Base-by-base conservation (phyloP, 2,888 invertebrate species). In the Xylocampa areola region DNA sequence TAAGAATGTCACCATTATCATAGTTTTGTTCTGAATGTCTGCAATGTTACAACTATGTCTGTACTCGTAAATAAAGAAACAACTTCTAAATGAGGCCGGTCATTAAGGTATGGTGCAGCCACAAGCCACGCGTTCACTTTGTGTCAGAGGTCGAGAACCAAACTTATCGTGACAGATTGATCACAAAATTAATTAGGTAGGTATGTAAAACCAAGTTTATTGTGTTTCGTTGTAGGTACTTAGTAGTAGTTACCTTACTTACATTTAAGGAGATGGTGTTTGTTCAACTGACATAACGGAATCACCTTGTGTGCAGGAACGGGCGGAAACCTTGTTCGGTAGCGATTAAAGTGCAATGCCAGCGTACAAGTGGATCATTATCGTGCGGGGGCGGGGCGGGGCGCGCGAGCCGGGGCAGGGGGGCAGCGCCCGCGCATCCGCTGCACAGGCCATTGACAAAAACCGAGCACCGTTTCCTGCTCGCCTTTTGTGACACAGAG, bases 381-480 rank as follows among this genome's bases (percentile, higher is more conserved):
- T n/a, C 39, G 33, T 11, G 14, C 5, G 8, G 11, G 40, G 11
- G 7, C 16, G 8, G 48, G 4, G 21, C 35, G 41, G 8, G 21
- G 32, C 19, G 25, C 0, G 21, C 10, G 21, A 29, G 10, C 17
- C 5, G 17, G 29, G 10, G 41, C 19, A n/a, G 23, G 37, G 4
- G 40, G 4, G 39, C 29, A 43, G 59, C 54, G 68, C 52, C 30
- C 30, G 55, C 70, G 59, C 74, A 73, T 76, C 68, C 73, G 57
- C 54, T 36, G 54, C 57, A 17, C 10, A 19, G 4, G 21, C 55
- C 49, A 49, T 51, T 55, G 11, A 73, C 60, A 76, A 69, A 73
- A 76, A 59, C 41, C 33, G 58, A 35, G 27, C 49, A 30, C 25
- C 32, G 40, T 51, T 76, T 73, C 70, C 74, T 73, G 63, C 37